Evolutionary conservation across 2,888 invertebrate genomes (phyloP).

Genomic region (Agonopterix alstromeriana): DNA sequence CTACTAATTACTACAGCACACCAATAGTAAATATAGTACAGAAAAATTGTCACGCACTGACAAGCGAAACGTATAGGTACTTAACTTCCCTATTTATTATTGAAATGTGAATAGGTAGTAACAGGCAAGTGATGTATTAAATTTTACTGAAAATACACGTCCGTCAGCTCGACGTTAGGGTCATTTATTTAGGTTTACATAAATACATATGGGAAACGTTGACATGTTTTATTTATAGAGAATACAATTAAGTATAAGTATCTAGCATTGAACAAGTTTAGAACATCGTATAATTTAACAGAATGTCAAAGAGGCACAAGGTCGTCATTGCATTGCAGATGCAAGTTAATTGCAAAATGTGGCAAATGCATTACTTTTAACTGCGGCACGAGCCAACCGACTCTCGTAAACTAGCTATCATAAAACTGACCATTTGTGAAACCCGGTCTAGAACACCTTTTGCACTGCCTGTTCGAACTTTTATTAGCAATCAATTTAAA

Average conservation of each 20-base stretch:
- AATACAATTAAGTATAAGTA: slow-evolving; percentile 18
- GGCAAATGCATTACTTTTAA: slow-evolving; percentile 17
- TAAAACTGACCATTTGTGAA: slow-evolving; percentile 27
- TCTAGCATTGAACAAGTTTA: background rate
- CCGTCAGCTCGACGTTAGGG: no score
- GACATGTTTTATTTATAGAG: slow-evolving; percentile 26
- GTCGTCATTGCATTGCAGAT: slow-evolving; percentile 29
- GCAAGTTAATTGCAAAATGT: slow-evolving; percentile 25
- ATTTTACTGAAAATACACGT: no score
- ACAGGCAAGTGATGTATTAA: no score
- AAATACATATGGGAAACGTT: slow-evolving; percentile 4
- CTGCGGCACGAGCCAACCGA: slow-evolving; percentile 27
- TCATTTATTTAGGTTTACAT: background rate
- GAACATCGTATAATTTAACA: background rate
- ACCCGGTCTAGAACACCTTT: slow-evolving; percentile 9
- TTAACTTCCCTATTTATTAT: no score
- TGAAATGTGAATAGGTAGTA: no score
- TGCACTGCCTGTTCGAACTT: background rate
- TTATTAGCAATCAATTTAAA: background rate
- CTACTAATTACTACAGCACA: background rate
- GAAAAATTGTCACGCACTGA: no score
- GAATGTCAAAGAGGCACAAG: slow-evolving; percentile 21
- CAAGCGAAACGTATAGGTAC: no score
- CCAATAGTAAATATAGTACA: no score
- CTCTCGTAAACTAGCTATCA: slow-evolving; percentile 25